Percentiles rank a stretch among this genome's conserved stretches.
Evolutionary conservation across 2,888 invertebrate genomes (phyloP).

Genomic region (Aelia acuminata): DNA sequence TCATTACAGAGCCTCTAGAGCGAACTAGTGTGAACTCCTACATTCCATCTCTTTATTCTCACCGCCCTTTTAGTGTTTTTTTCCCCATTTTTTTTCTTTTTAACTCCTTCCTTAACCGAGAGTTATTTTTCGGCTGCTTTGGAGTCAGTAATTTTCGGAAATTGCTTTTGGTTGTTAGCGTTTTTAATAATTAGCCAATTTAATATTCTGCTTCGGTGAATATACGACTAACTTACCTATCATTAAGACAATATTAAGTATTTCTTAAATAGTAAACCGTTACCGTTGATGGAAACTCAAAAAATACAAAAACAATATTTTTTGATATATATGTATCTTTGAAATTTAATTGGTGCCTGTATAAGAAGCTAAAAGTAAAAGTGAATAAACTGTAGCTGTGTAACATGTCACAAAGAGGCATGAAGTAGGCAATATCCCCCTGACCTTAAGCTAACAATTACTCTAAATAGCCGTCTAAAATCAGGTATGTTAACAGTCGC

Average conservation of each 20-base stretch:
- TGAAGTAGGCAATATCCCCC: not conserved
- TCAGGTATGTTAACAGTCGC: not conserved
- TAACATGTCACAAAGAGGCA: not conserved
- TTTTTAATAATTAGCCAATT: too few species aligned
- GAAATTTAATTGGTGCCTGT: too few species aligned
- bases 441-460: not conserved
- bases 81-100: not conserved
- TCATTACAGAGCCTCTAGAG: not conserved
- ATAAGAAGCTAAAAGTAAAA: too few species aligned
- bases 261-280: too few species aligned
- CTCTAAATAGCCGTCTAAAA: not conserved
- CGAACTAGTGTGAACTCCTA: not conserved
- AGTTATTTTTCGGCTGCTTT: not conserved
- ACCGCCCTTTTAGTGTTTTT: not conserved
- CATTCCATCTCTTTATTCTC: constrained; percentile 10
- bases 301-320: too few species aligned
- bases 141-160: not conserved
- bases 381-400: too few species aligned
- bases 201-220: too few species aligned
- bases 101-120: not conserved
- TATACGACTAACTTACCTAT: too few species aligned
- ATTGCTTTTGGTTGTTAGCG: not conserved
- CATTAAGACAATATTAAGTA: too few species aligned
- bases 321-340: too few species aligned
- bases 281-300: too few species aligned